Evolutionary conservation across 2,113 vertebrate species (phyloP).

Genomic region (Hippocampus guttulatus): DNA sequence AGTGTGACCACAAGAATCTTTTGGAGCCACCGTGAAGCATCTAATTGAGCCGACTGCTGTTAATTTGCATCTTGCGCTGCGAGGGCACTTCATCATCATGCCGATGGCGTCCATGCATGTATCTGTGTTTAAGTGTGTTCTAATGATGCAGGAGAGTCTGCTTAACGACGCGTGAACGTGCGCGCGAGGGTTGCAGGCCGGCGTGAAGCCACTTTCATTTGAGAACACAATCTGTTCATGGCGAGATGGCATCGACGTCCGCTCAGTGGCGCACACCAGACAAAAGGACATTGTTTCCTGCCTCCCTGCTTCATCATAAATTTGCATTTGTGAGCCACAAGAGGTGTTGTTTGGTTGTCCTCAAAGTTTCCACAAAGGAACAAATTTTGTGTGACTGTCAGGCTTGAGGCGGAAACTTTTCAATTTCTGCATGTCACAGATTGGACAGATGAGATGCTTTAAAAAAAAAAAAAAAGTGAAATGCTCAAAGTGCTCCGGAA

Average conservation of each 20-base stretch:
- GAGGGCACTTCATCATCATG: slow-evolving; percentile 26
- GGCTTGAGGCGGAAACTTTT: not conserved
- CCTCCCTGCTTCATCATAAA: not conserved
- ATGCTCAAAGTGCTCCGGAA: too few species aligned
- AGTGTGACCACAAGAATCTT: not conserved
- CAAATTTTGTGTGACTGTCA: not conserved
- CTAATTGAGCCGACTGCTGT: not conserved
- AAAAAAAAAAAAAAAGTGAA: too few species aligned
- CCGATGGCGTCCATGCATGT: not conserved
- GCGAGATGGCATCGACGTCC: not conserved
- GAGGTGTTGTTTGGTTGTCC: not conserved
- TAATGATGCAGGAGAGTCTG: slow-evolving; percentile 28
- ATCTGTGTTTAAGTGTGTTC: slow-evolving; percentile 20
- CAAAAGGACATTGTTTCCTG: not conserved
- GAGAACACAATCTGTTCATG: not conserved
- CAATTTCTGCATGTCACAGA: not conserved
- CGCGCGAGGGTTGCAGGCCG: not conserved
- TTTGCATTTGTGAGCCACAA: slow-evolving; percentile 1
- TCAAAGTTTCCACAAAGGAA: not conserved
- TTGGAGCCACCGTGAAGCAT: not conserved
- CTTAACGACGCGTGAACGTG: not conserved
- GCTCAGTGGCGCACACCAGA: not conserved
- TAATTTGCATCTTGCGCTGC: slow-evolving; percentile 32
- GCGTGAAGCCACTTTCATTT: not conserved
- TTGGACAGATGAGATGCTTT: not conserved